A percentile compares a stretch with the other conserved stretches of the same genome.
Conservation (phyloP, 2,113 vertebrate species). For the Stegostoma tigrinum region DNA sequence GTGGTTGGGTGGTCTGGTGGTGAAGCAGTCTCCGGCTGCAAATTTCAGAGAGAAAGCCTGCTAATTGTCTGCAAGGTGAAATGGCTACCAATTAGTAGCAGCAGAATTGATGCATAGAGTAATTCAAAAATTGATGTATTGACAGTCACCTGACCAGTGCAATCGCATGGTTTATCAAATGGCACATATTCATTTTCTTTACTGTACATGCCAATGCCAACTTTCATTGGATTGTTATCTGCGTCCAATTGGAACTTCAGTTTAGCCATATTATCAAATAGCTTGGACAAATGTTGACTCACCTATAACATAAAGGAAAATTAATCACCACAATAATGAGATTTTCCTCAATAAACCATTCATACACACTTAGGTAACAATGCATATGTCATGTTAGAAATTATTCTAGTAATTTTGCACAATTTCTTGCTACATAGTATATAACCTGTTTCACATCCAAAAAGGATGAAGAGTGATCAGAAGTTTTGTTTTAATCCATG, state of each 20-base stretch:
- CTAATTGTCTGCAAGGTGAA: too few species aligned
- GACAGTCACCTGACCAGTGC: slow-evolving; percentile 57
- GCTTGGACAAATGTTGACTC: slow-evolving; percentile 55
- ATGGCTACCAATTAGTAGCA: too few species aligned
- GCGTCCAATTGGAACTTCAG: slow-evolving; percentile 49
- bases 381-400: neutral
- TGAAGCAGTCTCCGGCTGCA: too few species aligned
- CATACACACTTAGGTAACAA: neutral
- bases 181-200: slow-evolving; percentile 54
- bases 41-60: too few species aligned
- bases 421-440: neutral
- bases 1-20: too few species aligned
- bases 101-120: neutral
- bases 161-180: slow-evolving; percentile 50
- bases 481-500: too few species aligned
- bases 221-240: slow-evolving; percentile 40
- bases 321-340: neutral
- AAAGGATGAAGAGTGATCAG: too few species aligned
- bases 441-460: too few species aligned
- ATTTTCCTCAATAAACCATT: neutral
- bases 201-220: slow-evolving; percentile 58
- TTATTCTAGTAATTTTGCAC: neutral
- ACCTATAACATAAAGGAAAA: slow-evolving; percentile 48
- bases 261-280: slow-evolving; percentile 60
- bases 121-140: too few species aligned